Evolutionary conservation across 1,140 invertebrate species (phyloP), one percentile per base, ranked within the genome.

Genomic region (Magallana gigas): DNA sequence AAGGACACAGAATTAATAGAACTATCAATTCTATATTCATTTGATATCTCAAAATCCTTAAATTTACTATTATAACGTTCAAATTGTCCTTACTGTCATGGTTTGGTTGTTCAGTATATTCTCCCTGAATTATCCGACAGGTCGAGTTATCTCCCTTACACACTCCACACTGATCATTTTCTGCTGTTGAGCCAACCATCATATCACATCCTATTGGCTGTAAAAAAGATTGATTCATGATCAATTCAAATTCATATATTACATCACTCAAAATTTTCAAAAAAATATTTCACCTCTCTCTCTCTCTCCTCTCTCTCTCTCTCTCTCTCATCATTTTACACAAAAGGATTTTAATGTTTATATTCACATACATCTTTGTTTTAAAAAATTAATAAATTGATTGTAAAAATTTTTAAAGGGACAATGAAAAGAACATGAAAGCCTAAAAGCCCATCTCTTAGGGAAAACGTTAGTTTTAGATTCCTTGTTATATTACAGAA

Each of bases 151-250:
- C 96, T 1, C 98, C 98, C 36, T 96, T 96, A 93, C 98, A 99
- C 18, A 98, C 96, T 5, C 98, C 98, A 94, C 98, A 99, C 16
- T 96, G 96, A 94, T 99, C 97, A 86, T 97, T 95, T 82, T 95
- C 95, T 86, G 96, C 96, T 16, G 96, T 96, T 3, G 98, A 98
- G 90, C 97, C 96, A n/a, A 99, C 95, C 62, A 96, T 94, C 94
- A 97, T 97, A 94, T 99, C 97, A 95, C 98, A 99, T 58, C 98
- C 98, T n/a, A 97, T 97, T 71, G 96, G 96, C 89, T 95, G 88
- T 14, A 90, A 88, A 64, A 87, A n/a, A 58, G 82, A 29, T 62
- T 64, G 0, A 23, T 18, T 18, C 60, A 64, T 6, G 18, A 8
- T n/a, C 5, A 48, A 48, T 4, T 48, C 36, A 48, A 48, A 0